Conservation (phyloP, 2,113 vertebrate genomes). For the Mustela lutreola region DNA sequence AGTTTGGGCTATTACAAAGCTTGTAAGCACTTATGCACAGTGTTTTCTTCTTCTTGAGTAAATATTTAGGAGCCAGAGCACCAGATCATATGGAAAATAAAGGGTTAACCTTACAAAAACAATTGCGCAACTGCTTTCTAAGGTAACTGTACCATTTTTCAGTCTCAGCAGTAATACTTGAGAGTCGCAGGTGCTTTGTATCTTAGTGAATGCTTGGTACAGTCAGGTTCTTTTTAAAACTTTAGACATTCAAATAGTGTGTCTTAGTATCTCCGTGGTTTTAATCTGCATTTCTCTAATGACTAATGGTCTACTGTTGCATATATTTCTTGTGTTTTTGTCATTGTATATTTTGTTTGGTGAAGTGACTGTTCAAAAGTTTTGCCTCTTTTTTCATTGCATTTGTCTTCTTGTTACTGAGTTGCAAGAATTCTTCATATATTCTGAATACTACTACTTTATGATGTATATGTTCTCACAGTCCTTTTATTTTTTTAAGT, state of each 20-base stretch:
- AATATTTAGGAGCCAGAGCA: not conserved
- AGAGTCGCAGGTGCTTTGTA: not conserved
- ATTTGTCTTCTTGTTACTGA: not conserved
- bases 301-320: not conserved
- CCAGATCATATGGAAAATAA: not conserved
- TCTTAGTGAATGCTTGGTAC: not conserved
- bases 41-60: not conserved
- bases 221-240: not conserved
- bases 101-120: not conserved
- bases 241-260: not conserved
- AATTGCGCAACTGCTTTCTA: not conserved
- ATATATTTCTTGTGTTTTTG: not conserved
- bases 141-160: not conserved
- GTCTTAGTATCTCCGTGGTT: not conserved
- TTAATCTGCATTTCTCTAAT: not conserved
- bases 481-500: not conserved
- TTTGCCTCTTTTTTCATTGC: not conserved
- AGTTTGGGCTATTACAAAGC: not conserved
- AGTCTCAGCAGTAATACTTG: not conserved
- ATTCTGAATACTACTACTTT: not conserved
- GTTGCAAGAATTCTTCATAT: not conserved
- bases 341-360: not conserved
- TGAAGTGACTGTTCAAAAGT: not conserved
- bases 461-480: not conserved
- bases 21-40: not conserved